Conservation (phyloP, 2,888 invertebrate species). For the Heliconius ethilla region DNA sequence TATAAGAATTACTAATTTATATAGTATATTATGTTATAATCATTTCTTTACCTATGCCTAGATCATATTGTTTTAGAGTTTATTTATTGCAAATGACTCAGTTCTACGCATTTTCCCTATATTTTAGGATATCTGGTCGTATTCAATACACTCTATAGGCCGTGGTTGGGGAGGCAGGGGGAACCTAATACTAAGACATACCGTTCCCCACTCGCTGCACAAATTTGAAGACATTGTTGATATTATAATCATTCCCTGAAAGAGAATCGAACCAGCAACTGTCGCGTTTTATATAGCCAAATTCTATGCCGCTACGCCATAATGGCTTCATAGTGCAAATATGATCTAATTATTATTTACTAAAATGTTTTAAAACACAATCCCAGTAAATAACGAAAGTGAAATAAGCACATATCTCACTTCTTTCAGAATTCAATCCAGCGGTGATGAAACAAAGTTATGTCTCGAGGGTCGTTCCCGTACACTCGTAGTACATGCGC, state of each 20-base stretch:
- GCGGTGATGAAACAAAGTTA: slow-evolving; percentile 25
- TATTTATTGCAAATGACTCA: not conserved
- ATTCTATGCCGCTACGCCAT: too few species aligned
- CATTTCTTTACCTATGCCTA: not conserved
- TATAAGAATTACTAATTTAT: too few species aligned
- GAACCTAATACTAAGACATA: not conserved
- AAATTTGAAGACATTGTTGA: not conserved
- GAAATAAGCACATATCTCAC: slow-evolving; percentile 1
- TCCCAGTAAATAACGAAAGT: slow-evolving; percentile 6
- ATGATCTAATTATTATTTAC: not conserved
- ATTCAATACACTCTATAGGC: too few species aligned
- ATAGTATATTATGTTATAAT: not conserved
- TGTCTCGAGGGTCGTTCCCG: slow-evolving; percentile 27
- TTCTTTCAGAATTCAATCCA: slow-evolving; percentile 20
- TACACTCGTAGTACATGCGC: not conserved
- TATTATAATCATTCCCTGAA: too few species aligned
- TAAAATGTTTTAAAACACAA: not conserved
- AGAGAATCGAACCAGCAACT: not conserved
- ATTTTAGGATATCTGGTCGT: too few species aligned
- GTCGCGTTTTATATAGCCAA: not conserved
- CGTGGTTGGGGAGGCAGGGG: too few species aligned
- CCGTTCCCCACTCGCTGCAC: not conserved
- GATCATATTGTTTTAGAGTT: too few species aligned
- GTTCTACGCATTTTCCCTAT: too few species aligned
- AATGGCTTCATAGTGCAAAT: too few species aligned